Conservation (phyloP, 2,888 invertebrate species). For the Rotaria sp. region DNA sequence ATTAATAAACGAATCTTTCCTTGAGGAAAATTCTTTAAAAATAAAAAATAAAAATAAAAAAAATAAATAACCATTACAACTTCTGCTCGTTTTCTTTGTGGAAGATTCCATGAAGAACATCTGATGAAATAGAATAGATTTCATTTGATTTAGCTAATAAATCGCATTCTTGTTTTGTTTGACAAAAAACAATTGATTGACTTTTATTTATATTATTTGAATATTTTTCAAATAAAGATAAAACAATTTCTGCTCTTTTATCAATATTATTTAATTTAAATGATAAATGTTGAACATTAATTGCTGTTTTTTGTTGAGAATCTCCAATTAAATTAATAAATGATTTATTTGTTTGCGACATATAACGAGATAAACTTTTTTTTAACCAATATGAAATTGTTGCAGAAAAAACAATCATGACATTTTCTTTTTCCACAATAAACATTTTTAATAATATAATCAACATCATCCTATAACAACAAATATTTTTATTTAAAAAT, state of each 20-base stretch:
- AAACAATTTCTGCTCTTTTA: background rate
- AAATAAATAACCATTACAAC: slow-evolving; percentile 49
- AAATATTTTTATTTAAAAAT: background rate
- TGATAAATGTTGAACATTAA: slow-evolving; percentile 39
- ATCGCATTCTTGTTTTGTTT: slow-evolving; percentile 51
- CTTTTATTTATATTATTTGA: slow-evolving; percentile 43
- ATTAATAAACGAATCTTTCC: slow-evolving; percentile 48
- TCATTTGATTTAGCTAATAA: slow-evolving; percentile 44
- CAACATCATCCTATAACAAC: background rate
- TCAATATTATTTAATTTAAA: background rate
- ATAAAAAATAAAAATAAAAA: background rate
- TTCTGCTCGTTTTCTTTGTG: slow-evolving; percentile 48
- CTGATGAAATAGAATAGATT: slow-evolving; percentile 45
- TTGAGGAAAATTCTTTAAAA: slow-evolving; percentile 47
- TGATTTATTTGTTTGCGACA: slow-evolving; percentile 44
- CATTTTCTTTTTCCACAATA: slow-evolving; percentile 40
- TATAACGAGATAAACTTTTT: slow-evolving; percentile 48
- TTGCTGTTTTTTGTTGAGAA: slow-evolving; percentile 34
- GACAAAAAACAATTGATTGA: slow-evolving; percentile 51
- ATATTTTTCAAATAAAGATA: background rate
- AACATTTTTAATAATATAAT: slow-evolving; percentile 13
- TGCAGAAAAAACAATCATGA: slow-evolving; percentile 53
- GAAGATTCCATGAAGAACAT: slow-evolving; percentile 51
- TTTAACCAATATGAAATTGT: slow-evolving; percentile 53
- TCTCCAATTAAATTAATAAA: slow-evolving; percentile 48